Evolutionary conservation across 2,797 vertebrate genomes (phyloP), one percentile per base, ranked within the genome.

Genomic region (Chelidonichthys spinosus): DNA sequence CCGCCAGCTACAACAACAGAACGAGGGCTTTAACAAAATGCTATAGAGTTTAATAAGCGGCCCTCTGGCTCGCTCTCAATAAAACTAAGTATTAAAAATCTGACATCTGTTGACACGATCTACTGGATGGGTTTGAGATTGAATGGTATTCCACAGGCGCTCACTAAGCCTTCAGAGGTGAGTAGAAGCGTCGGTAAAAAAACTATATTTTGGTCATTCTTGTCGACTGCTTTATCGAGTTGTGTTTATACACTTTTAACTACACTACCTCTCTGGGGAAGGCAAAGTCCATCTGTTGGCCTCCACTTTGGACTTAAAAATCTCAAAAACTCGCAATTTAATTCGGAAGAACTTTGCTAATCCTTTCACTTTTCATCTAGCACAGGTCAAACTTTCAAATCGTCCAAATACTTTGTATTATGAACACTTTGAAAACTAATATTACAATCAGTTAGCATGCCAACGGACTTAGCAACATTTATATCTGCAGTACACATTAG

Each of bases 1-100:
- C 32, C 44, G 50, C 55, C 25, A 72, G 50, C 59, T 11, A 71
- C 53, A 68, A 74, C 63, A 56, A 54, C 33, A 68, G 18, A 67
- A 15, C 61, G 6, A n/a, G 66, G 14, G 32, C 25, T 63, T 75
- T 25, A 37, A 44, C 70, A 10, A 9, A 25, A 36, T 3, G 25
- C 8, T 36, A 42, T 33, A 15, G 37, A 60, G 13, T 32, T 52
- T 6, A 35, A 43, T 44, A 9, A 53, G 50, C 6, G 44, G 2
- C 9, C 10, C 3, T 4, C 36, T 40, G n/a, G 50, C 35, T 65
- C 10, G 43, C 37, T 70, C 63, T 66, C 25, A 44, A 58, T 14
- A 58, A 43, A 60, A 14, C 49, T 35, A 32, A 35, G 13, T 62
- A 65, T 44, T 59, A 62, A 11, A 17, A 58, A 39, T 35, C 49